Evolutionary conservation across 1,140 invertebrate genomes (phyloP).

Genomic region (Pectinophora gossypiella): DNA sequence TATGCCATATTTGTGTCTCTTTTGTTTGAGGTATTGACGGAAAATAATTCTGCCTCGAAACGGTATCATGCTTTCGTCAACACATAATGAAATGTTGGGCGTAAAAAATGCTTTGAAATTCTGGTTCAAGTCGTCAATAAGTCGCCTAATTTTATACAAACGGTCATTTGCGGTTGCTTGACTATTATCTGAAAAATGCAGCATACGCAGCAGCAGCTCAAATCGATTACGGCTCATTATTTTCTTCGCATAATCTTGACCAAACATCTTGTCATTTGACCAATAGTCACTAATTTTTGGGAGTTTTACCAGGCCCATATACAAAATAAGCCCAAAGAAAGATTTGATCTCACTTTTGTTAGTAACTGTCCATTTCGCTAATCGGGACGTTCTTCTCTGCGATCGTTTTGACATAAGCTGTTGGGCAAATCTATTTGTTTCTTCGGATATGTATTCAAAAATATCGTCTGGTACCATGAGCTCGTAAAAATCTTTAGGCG

Average conservation of each 20-base stretch:
- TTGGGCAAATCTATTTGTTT: constrained; percentile 6
- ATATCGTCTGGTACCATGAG: constrained; percentile 30
- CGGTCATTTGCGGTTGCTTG: constrained; percentile 2
- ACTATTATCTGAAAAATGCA: constrained; percentile 5
- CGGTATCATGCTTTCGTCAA: constrained; percentile 31
- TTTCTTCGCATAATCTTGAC: background rate
- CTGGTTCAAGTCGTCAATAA: constrained; percentile 15
- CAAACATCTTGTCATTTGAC: background rate
- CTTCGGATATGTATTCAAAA: background rate
- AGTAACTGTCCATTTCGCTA: constrained; percentile 1
- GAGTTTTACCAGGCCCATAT: constrained; percentile 6
- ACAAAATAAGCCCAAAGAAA: constrained; percentile 7
- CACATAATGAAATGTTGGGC: constrained; percentile 30
- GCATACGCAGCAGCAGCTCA: constrained; percentile 5
- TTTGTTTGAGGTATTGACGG: constrained; percentile 41
- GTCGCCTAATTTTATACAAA: constrained; percentile 3
- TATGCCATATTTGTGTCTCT: constrained; percentile 46
- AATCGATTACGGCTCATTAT: constrained; percentile 9
- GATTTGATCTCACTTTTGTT: background rate
- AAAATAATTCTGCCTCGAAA: constrained; percentile 44
- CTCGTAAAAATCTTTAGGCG: constrained; percentile 18
- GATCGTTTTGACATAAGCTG: background rate
- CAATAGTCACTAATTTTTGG: constrained; percentile 9
- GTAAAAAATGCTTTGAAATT: constrained; percentile 40
- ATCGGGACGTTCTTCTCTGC: background rate